Evolutionary conservation across 2,888 invertebrate genomes (phyloP), one percentile per base, ranked within the genome.

Genomic region (Eristalis tenax): DNA sequence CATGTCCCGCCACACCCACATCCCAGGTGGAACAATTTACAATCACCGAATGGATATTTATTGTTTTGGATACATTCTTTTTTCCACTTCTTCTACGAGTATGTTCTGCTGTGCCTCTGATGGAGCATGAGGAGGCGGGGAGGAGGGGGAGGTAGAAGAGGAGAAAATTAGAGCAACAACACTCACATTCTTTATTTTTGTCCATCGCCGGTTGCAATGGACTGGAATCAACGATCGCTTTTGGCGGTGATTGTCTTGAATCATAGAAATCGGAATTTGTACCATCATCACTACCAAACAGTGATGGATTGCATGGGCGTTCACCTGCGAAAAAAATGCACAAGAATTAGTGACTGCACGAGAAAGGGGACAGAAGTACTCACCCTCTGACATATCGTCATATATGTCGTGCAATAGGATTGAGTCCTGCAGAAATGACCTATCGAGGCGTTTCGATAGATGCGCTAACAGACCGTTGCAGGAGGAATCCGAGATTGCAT

Each of bases 181-280:
- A 96, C 98, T 97, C 94, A 99, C 99, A 98, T 96, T 99, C 98
- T 95, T 99, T 99, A 94, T 99, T 99, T 93, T 97, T 98, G 93
- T 98, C 98, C 96, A 99, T 97, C 92, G 97, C 96, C 91, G 97
- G 96, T 92, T 97, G 97, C 91, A 99, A 95, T 68, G 98, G 98
- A 91, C 97, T 97, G 92, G 98, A 97, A 94, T 99, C 99, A 91
- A 99, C 97, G 93, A 97, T 96, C 92, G 97, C 97, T 94, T 97
- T 97, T 90, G 98, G 98, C 91, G 98, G 97, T 90, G 97, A 97
- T 92, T 92, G 92, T 90, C 93, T 91, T 85, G 92, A 91, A 90
- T 93, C 92, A 89, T 92, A 92, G 90, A 90, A 91, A 90, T 92
- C 92, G 88, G 92, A 91, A 90, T 91, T 92, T 90, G 91, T 91